A percentile compares a stretch with the other conserved stretches of the same genome.
These are phyloP conservation scores for Hephaestus fuliginosus DNA, from an alignment of 2,797 vertebrate species.

Conservation along the genomic window DNA sequence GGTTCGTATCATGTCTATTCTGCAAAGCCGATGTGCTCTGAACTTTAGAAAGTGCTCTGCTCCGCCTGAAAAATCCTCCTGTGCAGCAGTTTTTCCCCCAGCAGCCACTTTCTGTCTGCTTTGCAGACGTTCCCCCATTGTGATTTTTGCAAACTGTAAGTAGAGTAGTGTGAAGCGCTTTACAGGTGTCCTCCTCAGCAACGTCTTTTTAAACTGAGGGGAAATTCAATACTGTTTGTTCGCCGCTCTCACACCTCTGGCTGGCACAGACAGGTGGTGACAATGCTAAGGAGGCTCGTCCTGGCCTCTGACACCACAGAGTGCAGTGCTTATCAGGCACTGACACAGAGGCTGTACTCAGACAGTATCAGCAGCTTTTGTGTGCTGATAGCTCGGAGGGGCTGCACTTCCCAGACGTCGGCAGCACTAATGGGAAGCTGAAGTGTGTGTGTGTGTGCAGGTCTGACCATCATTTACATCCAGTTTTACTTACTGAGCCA, in stretches of 20 bases:
- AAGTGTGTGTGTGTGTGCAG: constrained; percentile 6
- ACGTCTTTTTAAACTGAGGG: constrained; percentile 32
- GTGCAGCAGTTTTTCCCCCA: constrained; percentile 28
- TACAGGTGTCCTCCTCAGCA: constrained; percentile 50
- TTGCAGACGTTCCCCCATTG: constrained; percentile 10
- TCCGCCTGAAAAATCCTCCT: constrained; percentile 14
- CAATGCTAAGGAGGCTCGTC: constrained; percentile 53
- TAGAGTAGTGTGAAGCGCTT: constrained; percentile 9
- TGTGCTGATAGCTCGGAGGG: constrained; percentile 61
- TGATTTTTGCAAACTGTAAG: constrained; percentile 23
- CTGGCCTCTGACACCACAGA: constrained; percentile 51
- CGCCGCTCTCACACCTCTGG: constrained; percentile 18
- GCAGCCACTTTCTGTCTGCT: constrained; percentile 20
- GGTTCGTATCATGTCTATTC: not conserved
- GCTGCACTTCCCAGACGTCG: constrained; percentile 44
- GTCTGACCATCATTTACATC: constrained; percentile 9
- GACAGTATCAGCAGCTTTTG: constrained; percentile 64
- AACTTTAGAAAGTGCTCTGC: constrained; percentile 13
- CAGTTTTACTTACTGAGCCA: not conserved
- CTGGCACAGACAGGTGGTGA: constrained; percentile 52
- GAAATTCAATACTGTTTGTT: constrained; percentile 33
- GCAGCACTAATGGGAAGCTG: constrained; percentile 36
- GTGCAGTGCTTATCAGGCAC: constrained; percentile 67
- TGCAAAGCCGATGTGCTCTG: constrained; percentile 23
- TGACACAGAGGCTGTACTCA: constrained; percentile 61